Percentiles rank a stretch among this genome's conserved stretches.
Conservation (phyloP, 2,888 invertebrate genomes). For the Drosophila crucigera region DNA sequence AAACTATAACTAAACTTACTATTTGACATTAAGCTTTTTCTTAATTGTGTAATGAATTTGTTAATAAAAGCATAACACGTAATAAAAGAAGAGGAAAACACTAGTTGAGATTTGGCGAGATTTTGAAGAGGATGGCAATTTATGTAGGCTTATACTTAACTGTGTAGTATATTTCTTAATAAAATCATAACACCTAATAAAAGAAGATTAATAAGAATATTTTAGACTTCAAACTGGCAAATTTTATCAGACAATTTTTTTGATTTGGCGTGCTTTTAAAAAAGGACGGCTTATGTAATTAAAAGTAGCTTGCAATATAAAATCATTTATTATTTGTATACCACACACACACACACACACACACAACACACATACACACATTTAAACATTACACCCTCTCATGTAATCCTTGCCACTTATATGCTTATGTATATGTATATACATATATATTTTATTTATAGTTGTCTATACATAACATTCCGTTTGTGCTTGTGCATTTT, state of each 20-base stretch:
- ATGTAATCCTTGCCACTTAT: constrained; percentile 40
- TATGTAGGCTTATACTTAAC: neutral
- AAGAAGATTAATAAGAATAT: neutral
- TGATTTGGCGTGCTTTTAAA: neutral
- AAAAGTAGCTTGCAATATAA: neutral
- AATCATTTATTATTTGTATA: neutral
- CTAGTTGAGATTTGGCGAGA: neutral
- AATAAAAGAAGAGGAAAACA: neutral
- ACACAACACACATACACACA: neutral
- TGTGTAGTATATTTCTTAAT: neutral
- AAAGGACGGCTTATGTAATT: neutral
- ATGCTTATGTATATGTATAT: constrained; percentile 46
- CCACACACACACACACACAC: neutral
- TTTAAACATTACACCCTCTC: constrained; percentile 4
- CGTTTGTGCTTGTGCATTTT: constrained; percentile 57
- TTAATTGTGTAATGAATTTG: neutral
- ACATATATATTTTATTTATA: constrained; percentile 63
- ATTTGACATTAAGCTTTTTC: neutral
- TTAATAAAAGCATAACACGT: neutral
- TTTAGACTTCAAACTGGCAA: neutral
- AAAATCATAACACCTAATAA: neutral
- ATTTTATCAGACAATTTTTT: neutral
- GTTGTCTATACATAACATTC: constrained; percentile 58
- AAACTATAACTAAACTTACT: neutral
- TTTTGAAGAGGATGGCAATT: neutral